Evolutionary conservation across 2,113 vertebrate species (phyloP), one percentile per base, ranked within the genome.

Genomic region (Scytalopus superciliaris): DNA sequence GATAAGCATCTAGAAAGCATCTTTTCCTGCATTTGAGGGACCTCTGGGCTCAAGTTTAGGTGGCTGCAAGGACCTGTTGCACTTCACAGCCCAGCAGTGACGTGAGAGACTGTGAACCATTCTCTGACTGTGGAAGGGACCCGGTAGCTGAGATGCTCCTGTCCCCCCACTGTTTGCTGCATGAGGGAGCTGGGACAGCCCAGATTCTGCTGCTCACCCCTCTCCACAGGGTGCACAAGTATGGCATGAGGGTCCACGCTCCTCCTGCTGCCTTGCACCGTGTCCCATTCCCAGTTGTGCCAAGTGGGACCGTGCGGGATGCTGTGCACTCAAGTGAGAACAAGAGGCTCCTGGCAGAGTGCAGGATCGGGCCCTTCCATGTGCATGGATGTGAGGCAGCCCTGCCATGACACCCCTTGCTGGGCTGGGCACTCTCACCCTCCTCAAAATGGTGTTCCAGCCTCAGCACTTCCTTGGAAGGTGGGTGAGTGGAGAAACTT

Each of bases 241-340:
- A 10, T 13, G 42, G 11, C 4, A 4, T 0, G 21, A 69, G 24
- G 67, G 16, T 39, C 68, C 10, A 6, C 5, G 5, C 55, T 68
- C 39, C 18, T 69, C 21, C 39, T 6, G 3, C 55, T 30, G 35
- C 5, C 21, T 31, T 12, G 19, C 25, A 33, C 49, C 47, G 60
- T 23, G 19, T 35, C 15, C 66, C 45, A 5, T 47, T 88, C 37
- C 63, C 13, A 2, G 11, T n/a, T 0, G 0, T 24, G 5, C 40
- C 24, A 19, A 39, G 19, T 7, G 13, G 27, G 37, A 37, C 12
- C 27, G 19, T 4, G 9, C 0, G 2, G 56, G 45, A 28, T 42
- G 31, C 72, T 37, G 31, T 31, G 25, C 12, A 21, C 44, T 7
- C 11, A 27, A 42, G 39, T 10, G 57, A 66, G 72, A 31, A 3